These are phyloP conservation scores for Ischnura elegans DNA, from an alignment of 2,888 invertebrate genomes.

Conservation along the genomic window DNA sequence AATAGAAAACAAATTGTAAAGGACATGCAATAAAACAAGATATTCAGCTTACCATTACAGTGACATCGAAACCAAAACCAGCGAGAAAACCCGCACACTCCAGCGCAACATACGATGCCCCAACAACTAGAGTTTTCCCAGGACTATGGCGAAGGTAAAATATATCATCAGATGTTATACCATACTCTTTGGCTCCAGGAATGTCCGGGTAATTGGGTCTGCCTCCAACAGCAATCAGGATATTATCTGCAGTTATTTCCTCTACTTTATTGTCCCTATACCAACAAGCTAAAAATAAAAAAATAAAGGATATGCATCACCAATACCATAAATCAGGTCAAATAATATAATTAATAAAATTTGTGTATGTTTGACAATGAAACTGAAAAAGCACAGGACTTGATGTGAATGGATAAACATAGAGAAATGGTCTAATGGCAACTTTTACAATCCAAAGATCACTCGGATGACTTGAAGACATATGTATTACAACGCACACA, in stretches of 20 bases:
- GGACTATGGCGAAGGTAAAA: constrained; percentile 79
- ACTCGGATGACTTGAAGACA: no score
- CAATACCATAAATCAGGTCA: no score
- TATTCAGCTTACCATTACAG: constrained; percentile 79
- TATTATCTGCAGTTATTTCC: constrained; percentile 77
- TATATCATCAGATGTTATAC: constrained; percentile 81
- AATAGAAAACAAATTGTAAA: no score
- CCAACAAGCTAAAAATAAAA: constrained; percentile 72
- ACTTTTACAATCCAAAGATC: no score
- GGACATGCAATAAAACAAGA: no score
- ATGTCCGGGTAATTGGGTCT: constrained; percentile 79
- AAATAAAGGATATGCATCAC: no score
- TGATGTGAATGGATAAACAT: no score
- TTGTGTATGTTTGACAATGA: no score
- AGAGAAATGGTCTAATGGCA: no score
- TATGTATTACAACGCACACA: no score
- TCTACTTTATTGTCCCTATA: constrained; percentile 76
- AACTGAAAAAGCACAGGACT: no score
- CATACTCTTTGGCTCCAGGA: constrained; percentile 78
- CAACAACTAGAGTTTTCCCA: constrained; percentile 81
- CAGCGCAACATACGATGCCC: constrained; percentile 81
- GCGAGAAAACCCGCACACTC: constrained; percentile 81
- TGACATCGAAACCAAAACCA: constrained; percentile 78
- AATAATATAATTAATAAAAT: no score
- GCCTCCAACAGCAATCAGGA: constrained; percentile 80